Evolutionary conservation across 2,797 vertebrate genomes (phyloP).

Genomic region (Melanotaenia boesemani): DNA sequence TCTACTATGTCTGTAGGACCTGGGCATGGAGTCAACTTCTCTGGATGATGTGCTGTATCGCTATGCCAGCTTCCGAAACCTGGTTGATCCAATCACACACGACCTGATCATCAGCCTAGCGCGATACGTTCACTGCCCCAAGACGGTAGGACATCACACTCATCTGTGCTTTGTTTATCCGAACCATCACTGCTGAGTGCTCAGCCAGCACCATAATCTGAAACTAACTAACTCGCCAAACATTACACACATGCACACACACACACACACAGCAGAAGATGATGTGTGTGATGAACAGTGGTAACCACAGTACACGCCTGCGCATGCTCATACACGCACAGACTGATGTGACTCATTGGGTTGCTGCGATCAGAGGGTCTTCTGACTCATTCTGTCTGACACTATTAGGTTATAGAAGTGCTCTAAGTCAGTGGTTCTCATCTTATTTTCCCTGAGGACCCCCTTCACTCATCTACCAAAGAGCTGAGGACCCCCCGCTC

Average conservation of each 20-base stretch:
- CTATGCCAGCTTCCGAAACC: constrained; percentile 97
- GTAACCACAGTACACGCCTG: not conserved
- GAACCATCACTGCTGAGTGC: no score
- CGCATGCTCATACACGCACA: constrained; percentile 8
- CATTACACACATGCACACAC: constrained; percentile 18
- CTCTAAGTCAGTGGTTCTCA: constrained; percentile 40
- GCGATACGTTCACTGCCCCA: constrained; percentile 95
- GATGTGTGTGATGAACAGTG: constrained; percentile 16
- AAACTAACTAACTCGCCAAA: no score
- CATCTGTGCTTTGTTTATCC: no score
- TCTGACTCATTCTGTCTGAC: constrained; percentile 52
- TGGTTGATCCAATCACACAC: constrained; percentile 98
- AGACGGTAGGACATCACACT: constrained; percentile 85
- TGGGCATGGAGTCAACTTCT: constrained; percentile 98
- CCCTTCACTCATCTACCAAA: no score
- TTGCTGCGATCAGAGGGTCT: constrained; percentile 48
- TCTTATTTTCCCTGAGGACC: no score
- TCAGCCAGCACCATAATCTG: not conserved
- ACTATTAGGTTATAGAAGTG: constrained; percentile 58
- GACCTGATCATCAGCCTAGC: constrained; percentile 98
- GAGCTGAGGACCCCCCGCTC: no score
- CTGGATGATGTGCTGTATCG: constrained; percentile 97
- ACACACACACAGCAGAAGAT: constrained; percentile 1
- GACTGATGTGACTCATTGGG: constrained; percentile 22
- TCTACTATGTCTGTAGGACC: constrained; percentile 84